Conservation (phyloP, 2,888 invertebrate species). For the Drosophila demipolita region DNA sequence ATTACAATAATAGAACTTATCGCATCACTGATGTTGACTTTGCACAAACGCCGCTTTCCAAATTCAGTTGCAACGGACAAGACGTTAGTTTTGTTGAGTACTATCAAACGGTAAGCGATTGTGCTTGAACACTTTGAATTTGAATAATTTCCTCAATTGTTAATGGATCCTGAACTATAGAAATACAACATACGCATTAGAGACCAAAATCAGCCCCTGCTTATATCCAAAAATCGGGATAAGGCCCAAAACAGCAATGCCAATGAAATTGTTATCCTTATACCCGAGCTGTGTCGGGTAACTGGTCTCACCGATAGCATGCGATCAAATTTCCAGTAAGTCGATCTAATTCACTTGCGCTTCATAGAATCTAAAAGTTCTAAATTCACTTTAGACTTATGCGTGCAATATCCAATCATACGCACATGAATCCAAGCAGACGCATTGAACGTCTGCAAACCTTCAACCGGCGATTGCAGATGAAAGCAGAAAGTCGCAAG, state of each 20-base stretch:
- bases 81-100: constrained; percentile 88
- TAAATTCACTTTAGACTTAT: constrained; percentile 85
- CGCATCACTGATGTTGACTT: constrained; percentile 91
- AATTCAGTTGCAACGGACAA: constrained; percentile 88
- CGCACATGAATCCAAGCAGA: constrained; percentile 91
- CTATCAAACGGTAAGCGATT: constrained; percentile 86
- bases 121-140: constrained; percentile 15
- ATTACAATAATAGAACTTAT: constrained; percentile 89
- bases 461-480: constrained; percentile 89
- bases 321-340: constrained; percentile 88
- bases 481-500: constrained; percentile 86
- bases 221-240: constrained; percentile 89
- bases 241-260: constrained; percentile 89
- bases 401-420: constrained; percentile 90
- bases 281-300: constrained; percentile 94
- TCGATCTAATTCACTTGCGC: constrained; percentile 72
- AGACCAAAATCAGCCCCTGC: constrained; percentile 90
- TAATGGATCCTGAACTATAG: constrained; percentile 76
- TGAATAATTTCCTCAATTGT: background rate
- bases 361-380: background rate
- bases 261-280: constrained; percentile 88
- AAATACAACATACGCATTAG: constrained; percentile 89
- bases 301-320: constrained; percentile 92
- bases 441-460: constrained; percentile 89
- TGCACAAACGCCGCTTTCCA: constrained; percentile 87